Conservation (phyloP, 92 coral and sea anemone species). For the Palythoa heliodiscus region DNA sequence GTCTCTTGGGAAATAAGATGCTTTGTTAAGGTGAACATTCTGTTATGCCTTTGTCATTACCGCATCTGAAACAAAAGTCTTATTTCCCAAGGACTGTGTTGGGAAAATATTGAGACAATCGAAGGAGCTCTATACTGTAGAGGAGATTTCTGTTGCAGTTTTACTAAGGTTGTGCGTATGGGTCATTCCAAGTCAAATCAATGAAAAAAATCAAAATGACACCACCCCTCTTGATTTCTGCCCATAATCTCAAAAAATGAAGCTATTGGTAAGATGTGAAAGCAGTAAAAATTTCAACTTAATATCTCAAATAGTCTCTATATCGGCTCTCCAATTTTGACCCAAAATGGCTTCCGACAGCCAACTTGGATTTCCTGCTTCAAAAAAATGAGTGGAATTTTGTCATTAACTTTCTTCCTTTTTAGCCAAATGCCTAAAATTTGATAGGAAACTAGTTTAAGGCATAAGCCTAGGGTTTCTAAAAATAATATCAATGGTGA, state of each 20-base stretch:
- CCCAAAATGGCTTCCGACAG: constrained; percentile 10
- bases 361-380: constrained; percentile 18
- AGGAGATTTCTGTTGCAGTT: neutral
- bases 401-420: constrained; percentile 21
- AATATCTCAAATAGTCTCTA: neutral
- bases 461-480: constrained; percentile 29
- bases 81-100: no score
- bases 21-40: no score
- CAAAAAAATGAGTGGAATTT: constrained; percentile 34
- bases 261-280: constrained; percentile 32
- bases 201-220: neutral
- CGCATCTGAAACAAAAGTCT: no score
- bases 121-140: no score
- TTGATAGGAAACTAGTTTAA: constrained; percentile 33
- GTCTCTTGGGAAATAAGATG: no score
- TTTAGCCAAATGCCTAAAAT: constrained; percentile 32
- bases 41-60: no score
- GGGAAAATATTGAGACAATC: no score
- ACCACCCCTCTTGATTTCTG: constrained; percentile 20
- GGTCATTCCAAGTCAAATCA: constrained; percentile 26
- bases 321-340: constrained; percentile 33
- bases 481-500: constrained; percentile 9
- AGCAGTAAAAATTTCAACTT: constrained; percentile 30
- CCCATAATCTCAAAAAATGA: neutral
- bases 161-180: no score